Base-by-base conservation (phyloP, 2,113 vertebrate genomes). In the Lasiurus cinereus region DNA sequence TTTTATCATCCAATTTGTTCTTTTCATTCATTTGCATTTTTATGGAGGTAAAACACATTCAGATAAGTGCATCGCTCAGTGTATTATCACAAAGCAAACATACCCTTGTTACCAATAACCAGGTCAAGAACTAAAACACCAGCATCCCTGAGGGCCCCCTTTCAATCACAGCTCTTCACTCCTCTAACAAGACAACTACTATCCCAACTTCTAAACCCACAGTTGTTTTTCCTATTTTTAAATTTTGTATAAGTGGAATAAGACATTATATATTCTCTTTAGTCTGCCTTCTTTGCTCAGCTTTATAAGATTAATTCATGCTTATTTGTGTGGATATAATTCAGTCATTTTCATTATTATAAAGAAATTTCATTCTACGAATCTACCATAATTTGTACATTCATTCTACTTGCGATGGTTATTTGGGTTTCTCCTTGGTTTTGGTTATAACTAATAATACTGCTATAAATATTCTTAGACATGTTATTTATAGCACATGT, bases 1-100 rank as follows among this genome's bases (percentile, higher is more conserved):
- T 93, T 83, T 95, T 90, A 92, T 86, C 50, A 54, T 66, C 85
- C 73, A 56, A 72, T 83, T 74, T 92, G 73, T 85, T 79, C 88
- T 79, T 95, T 89, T 93, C 59, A 14, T 83, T 92, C 50, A 79
- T n/a, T 84, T 43, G 73, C 66, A 88, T 64, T 90, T 39, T 83
- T 92, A 46, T 85, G 56, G 50, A 83, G 16, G 66, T 83, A 72
- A 97, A 88, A 84, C 24, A 69, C 19, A 56, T 46, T 59, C 33
- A 83, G 19, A 54, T 67, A 72, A 84, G 24, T 62, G 24, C 27
- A 43, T 31, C 43, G 12, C 6, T 90, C 76, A 50, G 31, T 21
- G 16, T 15, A 8, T 86, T 88, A 78, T 19, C 22, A 82, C 8
- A 84, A 59, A 59, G 39, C 43, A 88, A 79, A 64, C 67, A 31